A percentile compares a stretch with the other conserved stretches of the same genome.
phyloP scores from a whole-genome alignment of 2,888 invertebrate genomes.

The Drosophila tanythrix region DNA sequence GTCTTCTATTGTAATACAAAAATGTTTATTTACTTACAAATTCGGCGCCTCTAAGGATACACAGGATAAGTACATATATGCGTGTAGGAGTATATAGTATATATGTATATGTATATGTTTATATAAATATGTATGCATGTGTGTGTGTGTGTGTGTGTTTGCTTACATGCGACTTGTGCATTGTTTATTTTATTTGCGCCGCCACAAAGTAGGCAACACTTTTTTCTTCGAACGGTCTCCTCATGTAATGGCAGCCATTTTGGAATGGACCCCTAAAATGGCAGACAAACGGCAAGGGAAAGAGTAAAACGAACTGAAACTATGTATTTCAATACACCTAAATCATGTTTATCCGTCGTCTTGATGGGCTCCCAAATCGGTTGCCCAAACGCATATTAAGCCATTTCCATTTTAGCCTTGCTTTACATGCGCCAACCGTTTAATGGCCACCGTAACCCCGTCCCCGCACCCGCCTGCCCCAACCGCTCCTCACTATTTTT shows the following conservation, averaged over 20 bases:
- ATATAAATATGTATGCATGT: slow-evolving; percentile 37
- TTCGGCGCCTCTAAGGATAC: slow-evolving; percentile 35
- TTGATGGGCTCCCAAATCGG: slow-evolving; percentile 56
- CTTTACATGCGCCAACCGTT: slow-evolving; percentile 52
- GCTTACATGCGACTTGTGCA: slow-evolving; percentile 29
- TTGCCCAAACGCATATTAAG: slow-evolving; percentile 70
- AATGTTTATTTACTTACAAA: slow-evolving; percentile 72
- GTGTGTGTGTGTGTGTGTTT: slow-evolving; percentile 25
- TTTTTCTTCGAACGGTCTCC: slow-evolving; percentile 27
- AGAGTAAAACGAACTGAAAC: slow-evolving; percentile 51
- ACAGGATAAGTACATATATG: slow-evolving; percentile 33
- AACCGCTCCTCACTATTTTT: slow-evolving; percentile 8
- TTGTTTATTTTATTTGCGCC: slow-evolving; percentile 23
- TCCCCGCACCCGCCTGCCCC: neutral
- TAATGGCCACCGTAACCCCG: slow-evolving; percentile 56
- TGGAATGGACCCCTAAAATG: slow-evolving; percentile 34
- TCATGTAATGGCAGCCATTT: slow-evolving; percentile 50
- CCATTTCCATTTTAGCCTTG: slow-evolving; percentile 70
- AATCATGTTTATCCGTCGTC: slow-evolving; percentile 80
- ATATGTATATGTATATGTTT: slow-evolving; percentile 13
- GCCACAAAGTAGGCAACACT: slow-evolving; percentile 58
- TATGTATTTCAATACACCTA: slow-evolving; percentile 74
- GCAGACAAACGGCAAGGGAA: slow-evolving; percentile 20
- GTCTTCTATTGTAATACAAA: slow-evolving; percentile 56
- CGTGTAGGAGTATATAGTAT: slow-evolving; percentile 29